phyloP scores from a whole-genome alignment of 2,888 invertebrate species.

The Automeris io region DNA sequence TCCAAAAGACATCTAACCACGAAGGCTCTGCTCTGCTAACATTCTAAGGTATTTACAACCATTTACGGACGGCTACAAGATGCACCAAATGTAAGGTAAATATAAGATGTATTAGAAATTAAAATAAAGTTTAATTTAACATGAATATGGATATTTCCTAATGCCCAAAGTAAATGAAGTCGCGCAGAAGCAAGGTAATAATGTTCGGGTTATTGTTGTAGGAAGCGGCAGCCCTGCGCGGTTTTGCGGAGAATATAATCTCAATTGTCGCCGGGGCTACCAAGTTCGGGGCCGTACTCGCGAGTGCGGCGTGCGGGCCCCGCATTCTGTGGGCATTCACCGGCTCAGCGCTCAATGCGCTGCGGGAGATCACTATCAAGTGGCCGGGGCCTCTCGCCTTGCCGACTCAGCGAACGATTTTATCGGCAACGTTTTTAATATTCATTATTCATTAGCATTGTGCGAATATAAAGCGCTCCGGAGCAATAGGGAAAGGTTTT shows the following conservation, averaged over 20 bases:
- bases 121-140: no score
- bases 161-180: no score
- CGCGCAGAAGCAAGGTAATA: no score
- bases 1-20: no score
- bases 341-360: constrained; percentile 14
- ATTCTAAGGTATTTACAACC: no score
- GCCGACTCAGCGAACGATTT: constrained; percentile 47
- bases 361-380: constrained; percentile 48
- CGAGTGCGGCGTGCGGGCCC: constrained; percentile 36
- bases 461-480: not conserved
- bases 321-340: constrained; percentile 29
- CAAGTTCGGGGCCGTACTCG: constrained; percentile 16
- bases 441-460: constrained; percentile 59
- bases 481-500: not conserved
- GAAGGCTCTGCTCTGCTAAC: no score
- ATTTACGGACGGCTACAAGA: no score
- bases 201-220: no score
- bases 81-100: no score
- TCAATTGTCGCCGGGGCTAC: constrained; percentile 32
- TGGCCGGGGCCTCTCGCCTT: constrained; percentile 38
- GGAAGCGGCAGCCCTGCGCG: constrained; percentile 26
- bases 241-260: constrained; percentile 25
- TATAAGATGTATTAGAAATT: no score
- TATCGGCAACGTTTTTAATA: constrained; percentile 52
- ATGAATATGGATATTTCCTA: no score